Base-by-base conservation (phyloP, 2,888 invertebrate genomes). In the Amiota mariae region DNA sequence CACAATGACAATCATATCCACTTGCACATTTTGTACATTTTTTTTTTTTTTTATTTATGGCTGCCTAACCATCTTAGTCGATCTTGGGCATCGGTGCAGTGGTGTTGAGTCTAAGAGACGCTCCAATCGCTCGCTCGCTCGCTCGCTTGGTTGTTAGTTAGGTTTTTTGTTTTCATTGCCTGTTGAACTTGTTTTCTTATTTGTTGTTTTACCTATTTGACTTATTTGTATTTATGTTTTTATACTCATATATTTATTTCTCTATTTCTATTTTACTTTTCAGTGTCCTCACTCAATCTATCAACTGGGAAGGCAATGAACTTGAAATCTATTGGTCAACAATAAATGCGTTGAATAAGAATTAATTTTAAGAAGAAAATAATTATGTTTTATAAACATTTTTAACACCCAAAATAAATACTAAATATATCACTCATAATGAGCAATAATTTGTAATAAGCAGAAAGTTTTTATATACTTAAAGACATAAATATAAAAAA, bases 281-380 rank as follows among this genome's bases (percentile, higher is more conserved):
- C 80, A 90, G 93, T 49, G 84, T 89, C 71, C 90, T 91, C 78
- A 80, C 91, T 24, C 90, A 90, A 78, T 82, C 88, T 75, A 77
- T 85, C 49, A 80, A 89, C 81, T 95, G 94, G 95, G 94, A 94
- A 90, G 93, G 92, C 70, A 89, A 91, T 75, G 94, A 94, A 88
- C 88, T 94, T 73, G 85, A 89, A 57, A 86, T 84, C 51, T 93
- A 93, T 80, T 87, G 89, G 88, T 80, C 87, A 9, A 85, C 84
- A 70, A 77, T 89, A 67, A 80, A 86, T 68, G 68, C 72, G 54
- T 75, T 74, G 64, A 75, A 73, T 13, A 81, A 71, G 66, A 77
- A 75, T 24, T 77, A 78, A 71, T 75, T 13, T 73, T 75, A 71
- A 18, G 36, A 71, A 18, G 36, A 36, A 36, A 36, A 6, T 36